Evolutionary conservation across 2,888 invertebrate species (phyloP), one percentile per base, ranked within the genome.

Genomic region (Biston betularia): DNA sequence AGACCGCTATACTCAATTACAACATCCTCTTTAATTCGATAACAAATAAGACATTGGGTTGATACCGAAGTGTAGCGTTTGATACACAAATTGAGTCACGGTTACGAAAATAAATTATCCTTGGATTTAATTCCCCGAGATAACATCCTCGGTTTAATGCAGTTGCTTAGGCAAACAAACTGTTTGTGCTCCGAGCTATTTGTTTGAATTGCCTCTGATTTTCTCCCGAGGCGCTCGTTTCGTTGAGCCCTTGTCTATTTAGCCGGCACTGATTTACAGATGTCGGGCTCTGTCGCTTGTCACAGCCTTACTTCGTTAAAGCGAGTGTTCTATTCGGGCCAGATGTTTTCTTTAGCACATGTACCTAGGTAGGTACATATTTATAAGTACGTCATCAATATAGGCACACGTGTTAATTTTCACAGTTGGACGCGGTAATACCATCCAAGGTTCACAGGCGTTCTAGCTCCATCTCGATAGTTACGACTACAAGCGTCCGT

Each of bases 381-480:
- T 61, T 49, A 70, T 69, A 76, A 9, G 38, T 38, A 38, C 79
- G 80, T 81, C 82, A 79, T 74, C 67, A 48, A 50, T 63, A 66
- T 66, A 67, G 68, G 56, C 65, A 74, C 77, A 81, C 78, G 80
- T 84, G 88, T 79, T 86, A 88, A 88, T 88, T 87, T 86, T 84
- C 81, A 84, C 81, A 84, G 79, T 82, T 77, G 73, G 79, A 77
- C 75, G 75, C 76, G 76, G 79, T 78, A 79, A 83, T 80, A 80
- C 77, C 76, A 78, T 71, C 75, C 86, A 87, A 86, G 86, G 84
- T 81, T 79, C 71, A 15, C 48, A 57, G 49, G 38, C 56, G 55
- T 70, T 68, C 65, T 68, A 63, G 67, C 55, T 60, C 54, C 50
- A 63, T 63, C 45, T 59, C 46, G 42, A 53, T 61, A 45, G 38